phyloP scores from a whole-genome alignment of 2,113 vertebrate genomes.

The Pithys albifrons region DNA sequence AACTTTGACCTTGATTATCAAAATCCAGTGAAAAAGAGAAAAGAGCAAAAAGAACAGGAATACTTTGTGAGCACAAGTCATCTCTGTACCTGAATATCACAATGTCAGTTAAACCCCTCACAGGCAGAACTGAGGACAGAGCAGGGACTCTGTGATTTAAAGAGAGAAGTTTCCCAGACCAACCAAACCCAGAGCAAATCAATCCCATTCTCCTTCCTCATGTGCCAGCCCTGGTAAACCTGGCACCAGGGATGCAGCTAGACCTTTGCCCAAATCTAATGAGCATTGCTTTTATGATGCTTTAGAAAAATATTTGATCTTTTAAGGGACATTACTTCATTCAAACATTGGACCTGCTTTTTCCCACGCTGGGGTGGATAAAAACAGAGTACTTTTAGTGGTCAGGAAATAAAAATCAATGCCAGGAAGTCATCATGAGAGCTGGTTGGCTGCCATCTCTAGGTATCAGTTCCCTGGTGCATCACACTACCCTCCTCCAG shows the following conservation, averaged over 20 bases:
- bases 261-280: not conserved
- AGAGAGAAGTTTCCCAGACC: not conserved
- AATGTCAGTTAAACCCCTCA: not conserved
- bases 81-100: not conserved
- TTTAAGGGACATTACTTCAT: not conserved
- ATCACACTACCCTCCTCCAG: not conserved
- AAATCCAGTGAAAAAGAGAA: slow-evolving; percentile 3
- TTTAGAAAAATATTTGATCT: not conserved
- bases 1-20: slow-evolving; percentile 87
- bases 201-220: not conserved
- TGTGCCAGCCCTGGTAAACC: not conserved
- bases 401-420: not conserved
- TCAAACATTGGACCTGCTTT: not conserved
- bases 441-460: not conserved
- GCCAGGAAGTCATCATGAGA: not conserved
- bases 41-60: slow-evolving; percentile 17
- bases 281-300: not conserved
- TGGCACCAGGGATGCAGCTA: not conserved
- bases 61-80: not conserved
- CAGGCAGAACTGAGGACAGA: not conserved
- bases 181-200: not conserved
- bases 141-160: not conserved
- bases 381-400: not conserved
- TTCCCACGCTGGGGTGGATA: not conserved
- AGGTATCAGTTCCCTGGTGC: not conserved